Evolutionary conservation across 2,888 invertebrate species (phyloP), one percentile per base, ranked within the genome.

Genomic region (Brachycybe producta): DNA sequence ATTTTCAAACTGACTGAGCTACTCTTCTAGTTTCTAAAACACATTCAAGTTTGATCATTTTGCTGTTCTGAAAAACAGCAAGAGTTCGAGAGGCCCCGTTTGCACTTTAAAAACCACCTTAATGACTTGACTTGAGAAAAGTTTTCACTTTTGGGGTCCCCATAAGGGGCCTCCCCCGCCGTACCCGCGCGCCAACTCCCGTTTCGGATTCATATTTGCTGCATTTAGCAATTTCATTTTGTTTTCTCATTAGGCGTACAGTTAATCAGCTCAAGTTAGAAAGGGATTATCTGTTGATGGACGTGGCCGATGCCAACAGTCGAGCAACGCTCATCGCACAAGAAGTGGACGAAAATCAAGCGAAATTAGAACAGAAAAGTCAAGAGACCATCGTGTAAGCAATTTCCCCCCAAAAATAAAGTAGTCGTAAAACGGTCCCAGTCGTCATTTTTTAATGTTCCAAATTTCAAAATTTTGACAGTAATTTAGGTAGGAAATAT

Each of bases 291-390:
- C 67, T 91, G 34, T 79, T 80, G 54, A 69, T 73, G 11, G 87
- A 88, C 62, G 77, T 90, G 17, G 71, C 74, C 19, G 87, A 87
- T 63, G 85, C 88, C 0, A 87, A 90, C 63, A 75, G 80, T 51
- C 74, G 90, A 57, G 84, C 86, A 0, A 75, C 79, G 1, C 65
- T 86, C 48, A 70, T 92, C 44, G 91, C 88, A 1, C 84, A 84
- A 59, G 92, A 92, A 67, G 83, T 90, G 2, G 92, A 94, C 65
- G 92, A 92, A 61, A 80, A 83, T 59, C 88, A 91, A 65, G 76
- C 80, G 1, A 77, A 80, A 52, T 74, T 90, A 63, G 91, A 92
- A 65, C 78, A 78, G 54, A 78, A 79, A 27, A 75, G 82, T 26
- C 78, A 80, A 62, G 75, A 77, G 41, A 70, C 73, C 56, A 61